These are phyloP conservation scores for Perca flavescens DNA, from an alignment of 2,113 vertebrate species.

Conservation along the genomic window DNA sequence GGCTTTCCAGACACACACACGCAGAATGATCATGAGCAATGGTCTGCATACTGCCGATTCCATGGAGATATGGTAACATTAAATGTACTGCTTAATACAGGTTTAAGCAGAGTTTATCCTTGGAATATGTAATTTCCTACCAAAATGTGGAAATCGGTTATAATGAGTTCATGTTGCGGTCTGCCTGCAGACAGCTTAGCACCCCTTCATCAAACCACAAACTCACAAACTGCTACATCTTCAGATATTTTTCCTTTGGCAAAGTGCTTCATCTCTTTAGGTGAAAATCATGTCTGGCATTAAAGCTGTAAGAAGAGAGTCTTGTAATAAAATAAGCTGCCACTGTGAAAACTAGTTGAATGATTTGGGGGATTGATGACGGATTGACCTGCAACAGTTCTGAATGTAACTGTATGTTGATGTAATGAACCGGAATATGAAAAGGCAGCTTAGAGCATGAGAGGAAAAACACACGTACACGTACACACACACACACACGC, in stretches of 20 bases:
- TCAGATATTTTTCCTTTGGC: constrained; percentile 48
- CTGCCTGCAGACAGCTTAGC: constrained; percentile 51
- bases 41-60: constrained; percentile 37
- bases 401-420: no score
- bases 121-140: constrained; percentile 59
- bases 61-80: constrained; percentile 48
- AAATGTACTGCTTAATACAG: constrained; percentile 57
- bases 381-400: constrained; percentile 1
- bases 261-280: constrained; percentile 21
- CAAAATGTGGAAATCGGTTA: constrained; percentile 58
- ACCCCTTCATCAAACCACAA: constrained; percentile 56
- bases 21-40: constrained; percentile 10
- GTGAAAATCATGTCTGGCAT: constrained; percentile 42
- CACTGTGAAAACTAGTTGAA: constrained; percentile 1
- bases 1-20: constrained; percentile 59
- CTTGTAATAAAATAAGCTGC: constrained; percentile 4
- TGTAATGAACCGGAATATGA: constrained; percentile 33
- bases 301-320: constrained; percentile 14
- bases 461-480: constrained; percentile 10
- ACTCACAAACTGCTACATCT: constrained; percentile 48
- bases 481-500: no score
- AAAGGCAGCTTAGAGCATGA: constrained; percentile 18
- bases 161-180: constrained; percentile 61
- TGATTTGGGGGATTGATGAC: constrained; percentile 32
- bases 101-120: constrained; percentile 53